Evolutionary conservation across 1,140 invertebrate genomes (phyloP), one percentile per base, ranked within the genome.

Genomic region (Gryllus bimaculatus): DNA sequence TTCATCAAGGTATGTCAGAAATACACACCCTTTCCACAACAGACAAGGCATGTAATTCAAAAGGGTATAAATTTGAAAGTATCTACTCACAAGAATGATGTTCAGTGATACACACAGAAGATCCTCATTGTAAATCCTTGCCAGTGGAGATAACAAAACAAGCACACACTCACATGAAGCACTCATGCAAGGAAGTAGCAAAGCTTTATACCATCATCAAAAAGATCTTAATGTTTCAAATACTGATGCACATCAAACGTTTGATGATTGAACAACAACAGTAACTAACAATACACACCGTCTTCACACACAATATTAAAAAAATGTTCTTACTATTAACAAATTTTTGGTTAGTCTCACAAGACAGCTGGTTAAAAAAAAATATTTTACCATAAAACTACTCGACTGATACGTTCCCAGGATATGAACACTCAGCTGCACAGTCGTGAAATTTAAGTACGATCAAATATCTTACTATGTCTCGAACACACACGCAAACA

Each of bases 311-410:
- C 54, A 66, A 18, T 66, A 13, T 66, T 66, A 18, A 66, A 66
- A n/a, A 13, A 13, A 66, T 7, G 54, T 13, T 66, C 18, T 18
- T 13, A 66, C 54, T 13, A 66, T 18, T 66, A 10, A 10, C 10
- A 10, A 66, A 18, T 66, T 66, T 66, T 66, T 66, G 54, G 54
- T 66, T 66, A 66, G 54, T 66, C 54, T 10, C 18, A 13, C 54
- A 66, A 66, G 54, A 66, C 54, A 66, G 54, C 54, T 66, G 54
- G 10, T 7, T 66, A 0, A 66, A 18, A 66, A 66, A 66, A 66
- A 66, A 66, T 66, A 66, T 66, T 66, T 66, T 66, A 66, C 54
- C 10, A 66, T 66, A 66, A 66, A 66, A 66, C 54, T 66, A 66
- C 54, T 66, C 18, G 10, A 3, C 54, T 66, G 54, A 66, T 66